These are phyloP conservation scores for Hexactinellida sp. DNA, from an alignment of 37 sponge, comb jelly and placozoan genomes.

Conservation along the genomic window DNA sequence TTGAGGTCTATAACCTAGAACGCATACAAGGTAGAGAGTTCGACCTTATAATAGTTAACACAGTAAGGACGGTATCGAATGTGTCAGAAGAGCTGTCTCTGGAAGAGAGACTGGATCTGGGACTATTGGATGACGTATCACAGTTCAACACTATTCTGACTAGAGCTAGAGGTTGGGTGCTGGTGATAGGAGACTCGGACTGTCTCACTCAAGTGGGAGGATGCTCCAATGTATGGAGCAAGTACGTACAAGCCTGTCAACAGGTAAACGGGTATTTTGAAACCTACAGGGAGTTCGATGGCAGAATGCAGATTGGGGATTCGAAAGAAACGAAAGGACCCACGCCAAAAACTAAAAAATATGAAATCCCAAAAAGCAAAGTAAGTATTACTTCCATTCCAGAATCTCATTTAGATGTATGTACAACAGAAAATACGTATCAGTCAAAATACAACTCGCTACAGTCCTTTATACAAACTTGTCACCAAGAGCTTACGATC, in stretches of 20 bases:
- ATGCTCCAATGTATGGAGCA: not conserved
- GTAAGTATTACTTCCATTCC: not conserved
- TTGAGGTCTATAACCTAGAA: not conserved
- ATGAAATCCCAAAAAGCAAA: not conserved
- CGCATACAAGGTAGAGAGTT: not conserved
- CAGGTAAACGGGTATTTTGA: not conserved
- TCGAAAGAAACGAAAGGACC: not conserved
- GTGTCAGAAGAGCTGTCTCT: not conserved
- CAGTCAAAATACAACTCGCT: not conserved
- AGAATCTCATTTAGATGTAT: not conserved
- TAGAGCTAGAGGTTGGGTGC: not conserved
- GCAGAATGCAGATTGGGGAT: not conserved
- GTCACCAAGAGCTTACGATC: not conserved
- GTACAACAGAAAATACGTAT: not conserved
- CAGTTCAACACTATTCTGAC: not conserved
- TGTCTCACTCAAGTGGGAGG: not conserved
- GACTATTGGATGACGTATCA: not conserved
- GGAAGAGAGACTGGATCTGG: not conserved
- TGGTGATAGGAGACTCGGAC: not conserved
- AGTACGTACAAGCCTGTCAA: not conserved
- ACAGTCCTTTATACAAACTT: not conserved
- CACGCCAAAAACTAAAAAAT: not conserved
- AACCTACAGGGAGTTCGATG: not conserved
- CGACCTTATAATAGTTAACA: not conserved
- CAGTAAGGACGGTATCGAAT: not conserved